phyloP scores from a whole-genome alignment of 2,888 invertebrate species.

The Rhimphoctona megacephalus region DNA sequence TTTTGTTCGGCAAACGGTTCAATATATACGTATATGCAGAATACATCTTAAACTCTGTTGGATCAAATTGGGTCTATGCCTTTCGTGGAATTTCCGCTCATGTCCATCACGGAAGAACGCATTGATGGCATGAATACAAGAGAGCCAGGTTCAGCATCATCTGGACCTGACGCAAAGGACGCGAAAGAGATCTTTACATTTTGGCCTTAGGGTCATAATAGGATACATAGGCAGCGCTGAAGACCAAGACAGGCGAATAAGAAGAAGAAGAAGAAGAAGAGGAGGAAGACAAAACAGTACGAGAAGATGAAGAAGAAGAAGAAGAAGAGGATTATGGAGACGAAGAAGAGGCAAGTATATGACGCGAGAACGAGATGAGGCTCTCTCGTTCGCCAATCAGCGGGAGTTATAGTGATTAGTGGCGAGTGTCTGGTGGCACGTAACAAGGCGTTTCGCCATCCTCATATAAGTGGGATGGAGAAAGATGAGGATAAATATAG shows the following conservation, averaged over 20 bases:
- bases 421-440: slow-evolving; percentile 69
- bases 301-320: slow-evolving; percentile 15
- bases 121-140: slow-evolving; percentile 45
- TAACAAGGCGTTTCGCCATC: slow-evolving; percentile 65
- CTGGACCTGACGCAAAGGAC: slow-evolving; percentile 15
- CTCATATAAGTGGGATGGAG: slow-evolving; percentile 45
- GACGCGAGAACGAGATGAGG: slow-evolving; percentile 64
- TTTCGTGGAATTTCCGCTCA: slow-evolving; percentile 25
- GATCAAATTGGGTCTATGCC: slow-evolving; percentile 38
- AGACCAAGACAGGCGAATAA: slow-evolving; percentile 33
- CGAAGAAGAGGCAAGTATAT: slow-evolving; percentile 43
- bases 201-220: slow-evolving; percentile 59
- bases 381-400: slow-evolving; percentile 67
- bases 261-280: slow-evolving; percentile 17
- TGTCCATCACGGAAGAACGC: slow-evolving; percentile 45
- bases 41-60: background rate
- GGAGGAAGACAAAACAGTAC: slow-evolving; percentile 24
- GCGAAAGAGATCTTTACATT: slow-evolving; percentile 43
- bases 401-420: slow-evolving; percentile 71
- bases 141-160: slow-evolving; percentile 30
- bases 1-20: slow-evolving; percentile 40
- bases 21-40: slow-evolving; percentile 21
- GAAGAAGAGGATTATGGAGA: slow-evolving; percentile 43
- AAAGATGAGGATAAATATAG: slow-evolving; percentile 29
- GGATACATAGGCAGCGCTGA: slow-evolving; percentile 53